Evolutionary conservation across 1,140 invertebrate species (phyloP), one percentile per base, ranked within the genome.

Genomic region (Penaeus chinensis): DNA sequence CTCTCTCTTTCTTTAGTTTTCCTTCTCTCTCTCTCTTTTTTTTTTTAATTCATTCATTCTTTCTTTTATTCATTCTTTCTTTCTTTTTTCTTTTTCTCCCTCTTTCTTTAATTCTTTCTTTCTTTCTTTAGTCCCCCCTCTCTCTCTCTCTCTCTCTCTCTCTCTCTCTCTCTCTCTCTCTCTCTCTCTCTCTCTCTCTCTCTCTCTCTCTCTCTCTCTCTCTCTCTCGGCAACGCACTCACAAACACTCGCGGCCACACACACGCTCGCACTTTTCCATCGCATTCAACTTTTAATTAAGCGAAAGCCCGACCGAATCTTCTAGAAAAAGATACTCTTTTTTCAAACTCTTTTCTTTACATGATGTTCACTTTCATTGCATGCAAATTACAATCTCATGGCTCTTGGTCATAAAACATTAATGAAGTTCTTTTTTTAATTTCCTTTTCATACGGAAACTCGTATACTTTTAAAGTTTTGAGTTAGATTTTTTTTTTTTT

Each of bases 71-170:
- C 65, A 4, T 13, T 27, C 65, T 69, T 13, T 27, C 65, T 69
- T 93, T 91, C 91, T 93, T 94, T 94, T 69, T 18, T 69, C 7
- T 8, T 5, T 27, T 5, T 69, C 66, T 69, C 66, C 7, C 66
- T 27, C 66, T 69, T 18, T 91, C 91, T 93, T 94, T 94, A 94
- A 3, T 27, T 7, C 13, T 13, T 69, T 13, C 13, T 13, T 69
- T 13, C 13, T 13, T 22, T 91, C 91, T 93, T 94, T 94, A 94
- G 93, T 93, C 94, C 94, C 92, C 94, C 93, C 92, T 94, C 93
- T 91, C 93, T 93, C 93, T 94, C 94, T 92, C 94, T 94, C 93
- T 94, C 94, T 94, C 94, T 94, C 94, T 94, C 94, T 94, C 94
- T 94, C 94, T 94, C 94, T 94, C 94, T 94, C 93, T 93, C 93